Percentiles rank a stretch among this genome's conserved stretches.
phyloP scores from a whole-genome alignment of 2,888 invertebrate species.

The Tryphoninae sp. region DNA sequence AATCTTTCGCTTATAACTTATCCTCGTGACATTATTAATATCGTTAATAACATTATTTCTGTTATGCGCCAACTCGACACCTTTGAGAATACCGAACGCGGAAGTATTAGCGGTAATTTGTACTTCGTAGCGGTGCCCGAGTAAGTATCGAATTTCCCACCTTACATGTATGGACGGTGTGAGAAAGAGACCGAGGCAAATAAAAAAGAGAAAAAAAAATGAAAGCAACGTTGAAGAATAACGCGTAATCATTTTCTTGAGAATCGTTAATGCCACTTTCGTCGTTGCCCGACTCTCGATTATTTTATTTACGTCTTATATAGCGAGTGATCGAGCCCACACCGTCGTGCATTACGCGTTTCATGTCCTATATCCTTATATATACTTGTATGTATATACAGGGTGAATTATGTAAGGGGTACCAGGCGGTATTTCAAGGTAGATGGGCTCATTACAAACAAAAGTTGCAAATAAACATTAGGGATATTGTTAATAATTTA shows the following conservation, averaged over 20 bases:
- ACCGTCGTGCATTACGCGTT: neutral
- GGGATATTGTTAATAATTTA: too few species aligned
- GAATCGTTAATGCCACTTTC: conserved; percentile 9
- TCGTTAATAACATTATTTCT: conserved; percentile 15
- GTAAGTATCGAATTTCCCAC: conserved; percentile 39
- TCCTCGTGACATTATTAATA: conserved; percentile 7
- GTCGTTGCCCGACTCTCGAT: neutral
- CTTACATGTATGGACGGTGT: neutral
- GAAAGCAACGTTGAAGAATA: neutral
- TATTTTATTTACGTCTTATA: conserved; percentile 2
- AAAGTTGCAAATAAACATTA: too few species aligned
- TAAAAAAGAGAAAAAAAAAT: neutral
- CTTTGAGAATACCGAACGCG: conserved; percentile 21
- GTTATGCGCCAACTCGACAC: conserved; percentile 17
- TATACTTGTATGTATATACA: neutral
- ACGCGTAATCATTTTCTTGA: conserved; percentile 38
- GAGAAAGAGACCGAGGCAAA: conserved; percentile 5
- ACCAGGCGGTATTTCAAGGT: too few species aligned
- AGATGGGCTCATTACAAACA: too few species aligned
- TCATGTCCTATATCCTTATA: too few species aligned
- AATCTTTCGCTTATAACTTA: neutral
- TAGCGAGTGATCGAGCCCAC: neutral
- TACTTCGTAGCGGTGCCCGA: conserved; percentile 1
- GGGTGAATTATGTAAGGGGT: too few species aligned
- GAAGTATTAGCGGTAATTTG: conserved; percentile 32